These are phyloP conservation scores for Drosophila orena DNA, from an alignment of 1,140 invertebrate genomes.

Conservation along the genomic window DNA sequence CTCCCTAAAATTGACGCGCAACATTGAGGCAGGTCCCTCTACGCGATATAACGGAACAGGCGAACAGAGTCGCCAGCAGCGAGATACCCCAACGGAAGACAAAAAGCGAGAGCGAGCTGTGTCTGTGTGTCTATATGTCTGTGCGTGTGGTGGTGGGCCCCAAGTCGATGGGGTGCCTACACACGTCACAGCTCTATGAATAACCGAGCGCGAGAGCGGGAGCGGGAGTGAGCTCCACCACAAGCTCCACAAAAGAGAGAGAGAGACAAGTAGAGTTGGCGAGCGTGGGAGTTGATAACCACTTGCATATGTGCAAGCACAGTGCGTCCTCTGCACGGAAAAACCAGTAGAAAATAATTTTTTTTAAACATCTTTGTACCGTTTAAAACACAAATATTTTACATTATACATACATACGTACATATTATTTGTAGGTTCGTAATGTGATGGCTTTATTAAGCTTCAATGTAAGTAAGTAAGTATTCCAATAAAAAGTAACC, in stretches of 20 bases:
- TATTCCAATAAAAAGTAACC: no score
- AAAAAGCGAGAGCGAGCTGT: conserved; percentile 29
- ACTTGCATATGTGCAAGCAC: conserved; percentile 4
- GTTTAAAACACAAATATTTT: no score
- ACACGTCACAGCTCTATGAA: not conserved
- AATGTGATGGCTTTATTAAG: not conserved
- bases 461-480: no score
- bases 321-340: not conserved
- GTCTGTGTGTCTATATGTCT: conserved; percentile 2
- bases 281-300: conserved; percentile 51
- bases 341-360: not conserved
- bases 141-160: conserved; percentile 14
- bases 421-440: no score
- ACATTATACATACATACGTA: no score
- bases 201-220: not conserved
- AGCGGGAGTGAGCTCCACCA: conserved; percentile 20
- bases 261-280: conserved; percentile 16
- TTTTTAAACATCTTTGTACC: no score
- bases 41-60: conserved; percentile 77
- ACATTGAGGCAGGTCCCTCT: conserved; percentile 84
- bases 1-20: conserved; percentile 73
- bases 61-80: conserved; percentile 54
- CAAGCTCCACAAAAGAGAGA: conserved; percentile 1
- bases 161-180: conserved; percentile 25
- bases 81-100: conserved; percentile 14